These are phyloP conservation scores for Andricus grossulariae DNA, from an alignment of 1,140 invertebrate species.

Conservation along the genomic window DNA sequence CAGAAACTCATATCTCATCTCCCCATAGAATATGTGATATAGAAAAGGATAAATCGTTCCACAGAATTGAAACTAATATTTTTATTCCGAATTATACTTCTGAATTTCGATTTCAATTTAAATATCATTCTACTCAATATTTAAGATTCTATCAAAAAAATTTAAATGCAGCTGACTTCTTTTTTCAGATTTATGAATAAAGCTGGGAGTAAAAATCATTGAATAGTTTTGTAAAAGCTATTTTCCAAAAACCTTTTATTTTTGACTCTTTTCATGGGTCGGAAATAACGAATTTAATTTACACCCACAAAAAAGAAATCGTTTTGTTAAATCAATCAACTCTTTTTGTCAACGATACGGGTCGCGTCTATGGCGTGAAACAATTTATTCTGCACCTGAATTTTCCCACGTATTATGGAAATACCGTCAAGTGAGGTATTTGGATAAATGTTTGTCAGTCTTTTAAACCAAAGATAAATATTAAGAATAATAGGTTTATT, in stretches of 20 bases:
- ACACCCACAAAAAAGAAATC: neutral
- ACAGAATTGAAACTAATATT: no score
- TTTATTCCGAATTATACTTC: no score
- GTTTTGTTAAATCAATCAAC: neutral
- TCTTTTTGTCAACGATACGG: slow-evolving; percentile 8
- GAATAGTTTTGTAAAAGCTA: no score
- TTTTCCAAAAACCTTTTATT: no score
- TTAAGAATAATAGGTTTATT: neutral
- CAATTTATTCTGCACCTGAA: slow-evolving; percentile 19
- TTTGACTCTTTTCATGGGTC: neutral
- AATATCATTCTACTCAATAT: no score
- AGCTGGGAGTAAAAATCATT: no score
- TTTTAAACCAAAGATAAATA: slow-evolving; percentile 8
- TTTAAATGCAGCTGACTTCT: no score
- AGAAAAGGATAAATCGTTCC: no score
- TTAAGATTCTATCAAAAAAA: no score
- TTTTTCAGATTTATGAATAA: no score
- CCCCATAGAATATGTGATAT: no score
- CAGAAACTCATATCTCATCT: neutral
- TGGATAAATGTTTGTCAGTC: neutral
- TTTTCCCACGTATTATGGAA: slow-evolving; percentile 28
- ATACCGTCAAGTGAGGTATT: slow-evolving; percentile 17
- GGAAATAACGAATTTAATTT: neutral
- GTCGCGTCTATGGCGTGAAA: slow-evolving; percentile 1
- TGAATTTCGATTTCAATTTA: no score